Evolutionary conservation across 2,888 invertebrate genomes (phyloP).

Genomic region (Cepaea hortensis): DNA sequence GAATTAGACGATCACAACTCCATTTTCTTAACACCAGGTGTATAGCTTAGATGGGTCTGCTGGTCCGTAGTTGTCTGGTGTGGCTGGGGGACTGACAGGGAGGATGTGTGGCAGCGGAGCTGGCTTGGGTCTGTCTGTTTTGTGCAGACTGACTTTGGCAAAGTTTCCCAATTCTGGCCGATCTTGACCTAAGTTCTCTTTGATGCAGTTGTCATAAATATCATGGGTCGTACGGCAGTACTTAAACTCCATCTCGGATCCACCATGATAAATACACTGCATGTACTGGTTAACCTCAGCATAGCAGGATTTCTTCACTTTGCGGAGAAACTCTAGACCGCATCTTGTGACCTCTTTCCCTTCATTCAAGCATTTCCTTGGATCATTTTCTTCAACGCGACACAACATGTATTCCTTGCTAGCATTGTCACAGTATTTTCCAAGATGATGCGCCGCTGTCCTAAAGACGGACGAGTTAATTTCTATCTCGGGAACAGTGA

Average conservation of each 20-base stretch:
- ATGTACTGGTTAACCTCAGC: constrained; percentile 90
- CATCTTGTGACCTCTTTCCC: constrained; percentile 93
- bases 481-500: constrained; percentile 90
- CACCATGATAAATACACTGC: constrained; percentile 89
- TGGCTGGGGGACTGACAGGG: constrained; percentile 55
- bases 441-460: constrained; percentile 93
- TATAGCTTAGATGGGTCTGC: background rate
- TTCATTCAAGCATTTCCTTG: constrained; percentile 89
- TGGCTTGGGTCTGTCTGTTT: constrained; percentile 61
- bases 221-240: constrained; percentile 75
- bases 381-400: constrained; percentile 82
- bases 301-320: constrained; percentile 89
- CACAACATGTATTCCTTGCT: constrained; percentile 98
- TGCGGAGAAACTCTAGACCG: constrained; percentile 89
- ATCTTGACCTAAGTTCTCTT: constrained; percentile 69
- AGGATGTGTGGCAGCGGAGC: constrained; percentile 50
- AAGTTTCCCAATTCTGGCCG: constrained; percentile 74
- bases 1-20: too few species aligned
- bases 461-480: constrained; percentile 88
- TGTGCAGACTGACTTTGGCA: constrained; percentile 62
- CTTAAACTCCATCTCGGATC: constrained; percentile 81
- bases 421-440: constrained; percentile 92
- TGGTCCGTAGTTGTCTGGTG: constrained; percentile 45
- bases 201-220: constrained; percentile 72
- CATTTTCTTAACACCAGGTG: background rate